Percentiles rank a stretch among this genome's conserved stretches.
These are phyloP conservation scores for Antrozous pallidus DNA, from an alignment of 2,797 vertebrate species.

Conservation along the genomic window DNA sequence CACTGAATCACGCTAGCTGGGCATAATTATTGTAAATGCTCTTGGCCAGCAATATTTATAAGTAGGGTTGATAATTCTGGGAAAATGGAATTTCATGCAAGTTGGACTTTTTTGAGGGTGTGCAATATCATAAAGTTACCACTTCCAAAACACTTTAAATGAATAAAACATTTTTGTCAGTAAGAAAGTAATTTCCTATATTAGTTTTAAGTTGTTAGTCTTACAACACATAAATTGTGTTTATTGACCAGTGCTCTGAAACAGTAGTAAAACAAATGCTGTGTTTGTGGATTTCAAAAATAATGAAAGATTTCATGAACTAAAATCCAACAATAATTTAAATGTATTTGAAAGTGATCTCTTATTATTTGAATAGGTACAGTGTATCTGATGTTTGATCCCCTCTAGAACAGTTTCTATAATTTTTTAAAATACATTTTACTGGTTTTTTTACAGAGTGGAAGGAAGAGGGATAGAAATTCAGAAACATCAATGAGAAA, in stretches of 20 bases:
- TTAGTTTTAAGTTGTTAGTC: slow-evolving; percentile 35
- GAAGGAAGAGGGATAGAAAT: too few species aligned
- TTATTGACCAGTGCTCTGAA: slow-evolving; percentile 10
- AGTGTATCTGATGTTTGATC: slow-evolving; percentile 13
- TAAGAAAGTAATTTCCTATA: slow-evolving; percentile 25
- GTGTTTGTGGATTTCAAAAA: slow-evolving; percentile 13
- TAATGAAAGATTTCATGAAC: background rate
- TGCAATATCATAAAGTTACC: background rate
- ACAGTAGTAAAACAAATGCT: slow-evolving; percentile 29
- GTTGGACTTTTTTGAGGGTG: background rate
- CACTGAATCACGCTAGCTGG: too few species aligned
- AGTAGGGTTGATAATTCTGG: slow-evolving; percentile 20
- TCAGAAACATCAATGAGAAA: too few species aligned
- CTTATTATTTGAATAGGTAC: background rate
- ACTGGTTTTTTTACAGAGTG: too few species aligned
- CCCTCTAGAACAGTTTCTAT: background rate
- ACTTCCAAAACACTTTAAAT: slow-evolving; percentile 26
- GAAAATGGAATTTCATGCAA: background rate
- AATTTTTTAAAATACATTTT: too few species aligned
- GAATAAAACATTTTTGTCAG: background rate
- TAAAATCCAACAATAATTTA: background rate
- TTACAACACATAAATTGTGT: background rate
- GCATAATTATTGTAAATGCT: background rate
- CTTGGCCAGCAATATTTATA: slow-evolving; percentile 13
- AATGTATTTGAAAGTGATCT: background rate